These are phyloP conservation scores for Atopsyche davidsoni DNA, from an alignment of 1,140 invertebrate species.

Conservation along the genomic window DNA sequence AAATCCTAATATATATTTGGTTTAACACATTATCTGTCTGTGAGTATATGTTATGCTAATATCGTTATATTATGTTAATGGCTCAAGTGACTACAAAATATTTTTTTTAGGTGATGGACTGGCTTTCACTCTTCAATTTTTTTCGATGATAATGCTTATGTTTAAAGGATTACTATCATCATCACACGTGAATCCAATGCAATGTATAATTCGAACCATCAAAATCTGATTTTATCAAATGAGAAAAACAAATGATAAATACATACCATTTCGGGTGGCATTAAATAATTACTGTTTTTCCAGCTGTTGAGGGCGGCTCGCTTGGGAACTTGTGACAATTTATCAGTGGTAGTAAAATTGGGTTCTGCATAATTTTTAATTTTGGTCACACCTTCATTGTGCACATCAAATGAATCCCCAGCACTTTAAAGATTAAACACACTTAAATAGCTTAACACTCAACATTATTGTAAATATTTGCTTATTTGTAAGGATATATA, in stretches of 20 bases:
- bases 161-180: neutral
- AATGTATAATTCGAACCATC: neutral
- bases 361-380: slow-evolving; percentile 13
- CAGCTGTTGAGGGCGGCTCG: slow-evolving; percentile 13
- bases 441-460: neutral
- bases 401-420: neutral
- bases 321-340: slow-evolving; percentile 9
- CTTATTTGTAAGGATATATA: neutral
- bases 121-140: neutral
- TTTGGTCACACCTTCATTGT: neutral
- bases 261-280: slow-evolving; percentile 20
- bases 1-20: too few relatives aligned
- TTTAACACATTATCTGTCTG: too few relatives aligned
- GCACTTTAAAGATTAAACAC: neutral
- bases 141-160: neutral
- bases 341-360: slow-evolving; percentile 3
- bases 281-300: slow-evolving; percentile 12
- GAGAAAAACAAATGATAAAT: neutral
- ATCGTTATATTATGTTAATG: neutral
- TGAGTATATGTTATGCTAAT: too few relatives aligned
- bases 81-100: neutral
- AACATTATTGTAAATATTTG: neutral
- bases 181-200: neutral
- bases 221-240: neutral
- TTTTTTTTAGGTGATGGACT: neutral